These are phyloP conservation scores for Schizaphis graminum DNA, from an alignment of 2,888 invertebrate genomes.

Conservation along the genomic window DNA sequence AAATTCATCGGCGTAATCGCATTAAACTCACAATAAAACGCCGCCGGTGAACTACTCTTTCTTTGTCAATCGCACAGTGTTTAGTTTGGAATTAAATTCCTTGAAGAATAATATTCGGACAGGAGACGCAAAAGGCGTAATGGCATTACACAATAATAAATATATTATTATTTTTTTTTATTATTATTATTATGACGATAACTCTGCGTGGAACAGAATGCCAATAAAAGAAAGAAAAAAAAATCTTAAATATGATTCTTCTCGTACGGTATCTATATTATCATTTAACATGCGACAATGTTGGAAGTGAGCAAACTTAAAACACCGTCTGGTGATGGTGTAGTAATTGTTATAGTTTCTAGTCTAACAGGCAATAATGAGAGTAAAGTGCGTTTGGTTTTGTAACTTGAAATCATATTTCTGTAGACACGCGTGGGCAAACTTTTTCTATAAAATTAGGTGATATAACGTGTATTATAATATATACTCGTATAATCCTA, in stretches of 20 bases:
- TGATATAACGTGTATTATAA: background rate
- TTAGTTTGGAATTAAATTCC: slow-evolving; percentile 44
- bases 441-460: background rate
- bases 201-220: background rate
- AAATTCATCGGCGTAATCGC: slow-evolving; percentile 34
- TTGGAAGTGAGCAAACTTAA: background rate
- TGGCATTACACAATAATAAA: background rate
- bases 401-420: background rate
- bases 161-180: background rate
- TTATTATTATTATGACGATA: background rate
- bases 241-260: background rate
- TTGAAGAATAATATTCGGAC: background rate
- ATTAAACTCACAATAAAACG: background rate
- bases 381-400: background rate
- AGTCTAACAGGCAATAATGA: background rate
- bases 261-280: background rate
- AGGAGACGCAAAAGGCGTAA: background rate
- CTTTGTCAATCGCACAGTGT: slow-evolving; percentile 7
- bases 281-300: background rate
- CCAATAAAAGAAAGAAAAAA: background rate
- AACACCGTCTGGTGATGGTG: background rate
- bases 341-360: background rate
- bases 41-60: background rate
- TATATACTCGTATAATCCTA: background rate
- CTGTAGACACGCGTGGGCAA: background rate